These are phyloP conservation scores for Xenops minutus DNA, from an alignment of 2,797 vertebrate genomes.

Conservation along the genomic window DNA sequence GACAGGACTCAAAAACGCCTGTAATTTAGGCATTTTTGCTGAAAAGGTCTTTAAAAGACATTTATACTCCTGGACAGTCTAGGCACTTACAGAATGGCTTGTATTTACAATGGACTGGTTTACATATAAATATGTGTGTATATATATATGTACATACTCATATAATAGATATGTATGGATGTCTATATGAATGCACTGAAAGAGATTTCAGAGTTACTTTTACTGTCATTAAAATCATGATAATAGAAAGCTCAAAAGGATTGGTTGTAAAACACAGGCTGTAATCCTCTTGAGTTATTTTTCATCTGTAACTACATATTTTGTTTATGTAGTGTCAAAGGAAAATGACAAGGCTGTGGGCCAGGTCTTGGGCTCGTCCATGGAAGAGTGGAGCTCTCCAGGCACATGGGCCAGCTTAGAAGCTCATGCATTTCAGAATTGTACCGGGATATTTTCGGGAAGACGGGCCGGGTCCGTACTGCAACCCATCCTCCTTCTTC, in stretches of 20 bases:
- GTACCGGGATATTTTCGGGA: not conserved
- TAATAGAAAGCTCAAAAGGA: not conserved
- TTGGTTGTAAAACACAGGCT: not conserved
- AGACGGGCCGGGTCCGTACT: not conserved
- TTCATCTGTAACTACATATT: conserved; percentile 9
- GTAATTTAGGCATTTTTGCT: conserved; percentile 6
- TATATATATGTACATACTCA: not conserved
- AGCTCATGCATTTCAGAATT: not conserved
- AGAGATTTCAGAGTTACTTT: not conserved
- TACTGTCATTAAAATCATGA: not conserved
- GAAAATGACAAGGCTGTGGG: not conserved
- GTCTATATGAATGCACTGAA: not conserved
- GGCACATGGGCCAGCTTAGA: not conserved
- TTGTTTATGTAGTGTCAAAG: conserved; percentile 17
- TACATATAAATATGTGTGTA: not conserved
- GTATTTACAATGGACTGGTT: not conserved
- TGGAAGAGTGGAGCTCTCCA: not conserved
- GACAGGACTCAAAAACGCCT: not conserved
- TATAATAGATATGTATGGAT: not conserved
- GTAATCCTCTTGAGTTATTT: not conserved
- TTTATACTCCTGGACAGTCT: not conserved
- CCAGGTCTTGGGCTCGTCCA: not conserved
- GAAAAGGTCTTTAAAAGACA: conserved; percentile 44
- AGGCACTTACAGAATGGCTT: conserved; percentile 9
- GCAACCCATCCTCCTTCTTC: not conserved